Base-by-base conservation (phyloP, 2,113 vertebrate species). In the Prochilodus magdalenae region DNA sequence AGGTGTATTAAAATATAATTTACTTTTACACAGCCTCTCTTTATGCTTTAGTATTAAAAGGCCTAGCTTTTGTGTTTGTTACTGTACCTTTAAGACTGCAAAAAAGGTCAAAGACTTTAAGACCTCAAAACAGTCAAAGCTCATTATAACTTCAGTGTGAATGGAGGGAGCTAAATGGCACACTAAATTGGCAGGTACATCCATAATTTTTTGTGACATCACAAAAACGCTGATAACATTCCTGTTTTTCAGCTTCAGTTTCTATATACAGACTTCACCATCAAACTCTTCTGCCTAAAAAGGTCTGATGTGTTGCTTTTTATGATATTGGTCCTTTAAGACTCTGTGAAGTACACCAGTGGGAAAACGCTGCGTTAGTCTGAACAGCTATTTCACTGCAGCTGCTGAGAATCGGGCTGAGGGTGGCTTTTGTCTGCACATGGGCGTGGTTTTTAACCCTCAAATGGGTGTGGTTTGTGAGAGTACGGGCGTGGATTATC, bases 311-410 rank as follows among this genome's bases (percentile, higher is more conserved):
- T 16, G 2, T 51, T 2, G 6, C 1, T 26, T 60, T 26, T n/a
- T n/a, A n/a, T 60, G 8, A 24, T 24, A 60, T 26, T 0, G 57
- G 57, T n/a, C 57, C 57, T 60, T 60, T 60, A 60, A 60, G 26
- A 20, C 53, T 0, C 53, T 8, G 53, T n/a, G 24, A 3, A 12
- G n/a, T 5, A 2, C 47, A 14, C 47, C 0, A n/a, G 12, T 10
- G 1, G 20, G 53, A n/a, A 57, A 60, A 24, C 57, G 14, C 57
- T 24, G 57, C 53, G n/a, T n/a, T 29, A 65, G 62, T 65, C 62
- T 65, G 62, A 29, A 33, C 29, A 33, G 63, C 18, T 66, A 16
- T 20, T 66, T 60, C n/a, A 70, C 66, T 44, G 66, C 66, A 70
- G 66, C 66, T 44, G 66, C 33, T 13, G 66, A 70, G 33, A 22